These are phyloP conservation scores for Martes martes DNA, from an alignment of 2,113 vertebrate genomes.

Conservation along the genomic window DNA sequence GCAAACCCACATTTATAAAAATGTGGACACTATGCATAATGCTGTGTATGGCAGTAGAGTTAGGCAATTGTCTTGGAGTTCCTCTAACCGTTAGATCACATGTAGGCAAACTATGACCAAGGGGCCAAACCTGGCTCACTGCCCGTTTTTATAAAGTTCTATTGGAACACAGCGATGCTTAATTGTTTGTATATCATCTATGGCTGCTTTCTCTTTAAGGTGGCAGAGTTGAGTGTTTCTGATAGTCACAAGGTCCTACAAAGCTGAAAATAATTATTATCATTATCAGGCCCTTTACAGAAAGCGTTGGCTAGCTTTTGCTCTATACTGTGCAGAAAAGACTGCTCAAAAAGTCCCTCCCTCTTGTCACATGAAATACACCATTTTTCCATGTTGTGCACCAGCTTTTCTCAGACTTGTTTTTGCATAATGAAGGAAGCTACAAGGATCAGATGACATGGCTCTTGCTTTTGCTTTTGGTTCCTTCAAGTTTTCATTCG, in stretches of 20 bases:
- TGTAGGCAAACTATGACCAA: background rate
- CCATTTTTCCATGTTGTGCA: background rate
- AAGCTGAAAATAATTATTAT: slow-evolving; percentile 28
- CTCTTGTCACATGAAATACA: background rate
- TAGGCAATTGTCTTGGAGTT: background rate
- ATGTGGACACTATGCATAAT: background rate
- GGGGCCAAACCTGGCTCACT: background rate
- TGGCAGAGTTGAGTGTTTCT: background rate
- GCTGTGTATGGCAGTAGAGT: background rate
- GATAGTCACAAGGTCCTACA: background rate
- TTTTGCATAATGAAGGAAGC: background rate
- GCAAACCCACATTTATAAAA: background rate
- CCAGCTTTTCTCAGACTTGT: background rate
- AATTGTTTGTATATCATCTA: background rate
- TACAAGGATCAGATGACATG: background rate
- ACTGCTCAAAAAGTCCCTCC: background rate
- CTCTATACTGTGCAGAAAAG: background rate
- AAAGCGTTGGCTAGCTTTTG: background rate
- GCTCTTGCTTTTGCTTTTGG: background rate
- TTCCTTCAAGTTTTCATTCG: background rate
- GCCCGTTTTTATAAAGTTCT: background rate
- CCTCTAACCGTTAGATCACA: background rate
- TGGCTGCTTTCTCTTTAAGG: background rate
- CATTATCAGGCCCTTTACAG: background rate
- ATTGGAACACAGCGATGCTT: background rate